A percentile compares a stretch with the other conserved stretches of the same genome.
Conservation (phyloP, 2,888 invertebrate genomes). For the Buathra laborator region DNA sequence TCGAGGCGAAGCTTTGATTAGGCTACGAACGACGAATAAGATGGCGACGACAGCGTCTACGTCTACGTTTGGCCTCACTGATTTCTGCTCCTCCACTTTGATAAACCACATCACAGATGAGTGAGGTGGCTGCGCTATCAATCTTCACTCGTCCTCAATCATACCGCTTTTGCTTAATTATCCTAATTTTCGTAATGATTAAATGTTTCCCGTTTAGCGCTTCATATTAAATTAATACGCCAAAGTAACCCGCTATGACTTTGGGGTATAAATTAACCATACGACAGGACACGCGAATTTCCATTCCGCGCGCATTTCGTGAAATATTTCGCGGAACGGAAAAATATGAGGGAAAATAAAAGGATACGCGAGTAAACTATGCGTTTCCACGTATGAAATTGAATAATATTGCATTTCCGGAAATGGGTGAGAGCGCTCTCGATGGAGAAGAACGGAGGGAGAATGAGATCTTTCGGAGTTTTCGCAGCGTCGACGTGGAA, state of each 20-base stretch:
- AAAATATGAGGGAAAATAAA: not conserved
- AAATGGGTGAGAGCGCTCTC: not conserved
- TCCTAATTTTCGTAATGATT: conserved; percentile 68
- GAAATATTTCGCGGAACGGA: not conserved
- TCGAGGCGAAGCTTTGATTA: conserved; percentile 51
- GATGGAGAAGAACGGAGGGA: conserved; percentile 4
- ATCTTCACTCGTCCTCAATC: too few species aligned
- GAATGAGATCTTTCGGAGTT: not conserved
- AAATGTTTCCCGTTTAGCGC: conserved; percentile 61
- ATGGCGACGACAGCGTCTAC: conserved; percentile 1
- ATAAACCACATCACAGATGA: conserved; percentile 75
- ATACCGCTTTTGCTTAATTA: not conserved
- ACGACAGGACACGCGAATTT: too few species aligned
- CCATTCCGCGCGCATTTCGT: not conserved
- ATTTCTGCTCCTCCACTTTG: conserved; percentile 55
- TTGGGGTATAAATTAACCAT: too few species aligned
- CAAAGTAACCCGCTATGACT: not conserved
- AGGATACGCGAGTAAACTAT: not conserved
- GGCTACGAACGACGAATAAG: conserved; percentile 21
- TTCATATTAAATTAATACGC: conserved; percentile 27
- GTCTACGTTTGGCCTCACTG: not conserved
- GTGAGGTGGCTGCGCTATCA: conserved; percentile 19
- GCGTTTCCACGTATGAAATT: conserved; percentile 10
- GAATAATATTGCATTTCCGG: conserved; percentile 38
- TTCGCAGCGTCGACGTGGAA: conserved; percentile 16